Evolutionary conservation across 2,113 vertebrate species (phyloP).

Genomic region (Monopterus albus): DNA sequence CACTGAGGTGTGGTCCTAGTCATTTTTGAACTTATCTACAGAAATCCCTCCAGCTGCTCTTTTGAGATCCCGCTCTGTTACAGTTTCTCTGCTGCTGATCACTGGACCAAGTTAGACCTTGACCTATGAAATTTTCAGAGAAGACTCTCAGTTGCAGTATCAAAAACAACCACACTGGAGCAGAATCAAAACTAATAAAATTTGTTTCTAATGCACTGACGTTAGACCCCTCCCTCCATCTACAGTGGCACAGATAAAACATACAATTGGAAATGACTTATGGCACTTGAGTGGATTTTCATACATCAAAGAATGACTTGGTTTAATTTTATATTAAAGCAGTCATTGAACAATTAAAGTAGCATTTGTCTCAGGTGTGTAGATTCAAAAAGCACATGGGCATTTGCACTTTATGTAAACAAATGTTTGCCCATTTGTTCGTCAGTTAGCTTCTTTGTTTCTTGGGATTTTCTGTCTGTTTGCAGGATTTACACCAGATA

Average conservation of each 20-base stretch:
- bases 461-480: not conserved
- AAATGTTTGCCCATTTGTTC: not conserved
- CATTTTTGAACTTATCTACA: not conserved
- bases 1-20: not conserved
- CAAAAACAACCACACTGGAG: not conserved
- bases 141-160: not conserved
- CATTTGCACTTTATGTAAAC: not conserved
- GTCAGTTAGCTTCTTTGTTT: not conserved
- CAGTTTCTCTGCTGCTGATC: conserved; percentile 10
- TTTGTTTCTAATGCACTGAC: not conserved
- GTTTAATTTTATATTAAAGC: not conserved
- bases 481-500: not conserved
- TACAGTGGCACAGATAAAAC: not conserved
- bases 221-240: too few relatives aligned
- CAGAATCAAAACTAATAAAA: conserved; percentile 4
- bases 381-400: not conserved
- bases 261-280: not conserved
- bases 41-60: not conserved
- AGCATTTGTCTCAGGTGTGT: not conserved
- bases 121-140: conserved; percentile 1
- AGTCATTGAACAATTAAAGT: not conserved
- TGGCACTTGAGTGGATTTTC: not conserved
- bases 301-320: not conserved
- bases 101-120: conserved; percentile 13
- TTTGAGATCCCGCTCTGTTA: not conserved